Percentiles rank a stretch among this genome's conserved stretches.
Conservation (phyloP, 2,797 vertebrate species). For the Pithecia hirsuta region DNA sequence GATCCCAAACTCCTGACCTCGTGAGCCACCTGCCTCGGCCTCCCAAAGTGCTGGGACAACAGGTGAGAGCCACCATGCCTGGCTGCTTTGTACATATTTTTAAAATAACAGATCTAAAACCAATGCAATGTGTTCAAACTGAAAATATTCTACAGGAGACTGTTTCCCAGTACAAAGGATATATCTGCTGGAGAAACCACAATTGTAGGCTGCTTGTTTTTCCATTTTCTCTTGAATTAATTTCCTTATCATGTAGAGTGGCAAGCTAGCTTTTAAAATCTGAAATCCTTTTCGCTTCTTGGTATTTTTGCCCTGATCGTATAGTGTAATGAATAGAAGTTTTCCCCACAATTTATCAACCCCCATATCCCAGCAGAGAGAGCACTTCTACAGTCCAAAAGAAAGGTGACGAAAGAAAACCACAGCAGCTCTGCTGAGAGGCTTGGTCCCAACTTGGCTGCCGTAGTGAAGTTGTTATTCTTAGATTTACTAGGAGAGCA, state of each 20-base stretch:
- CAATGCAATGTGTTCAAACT: neutral
- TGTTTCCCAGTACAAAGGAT: neutral
- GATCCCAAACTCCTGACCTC: no score
- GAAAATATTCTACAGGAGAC: neutral
- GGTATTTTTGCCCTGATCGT: neutral
- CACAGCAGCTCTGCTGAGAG: neutral
- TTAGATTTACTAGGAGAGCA: neutral
- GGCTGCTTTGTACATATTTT: neutral
- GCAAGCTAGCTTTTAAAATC: conserved; percentile 16
- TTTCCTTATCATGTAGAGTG: neutral
- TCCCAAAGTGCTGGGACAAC: no score
- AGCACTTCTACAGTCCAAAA: neutral
- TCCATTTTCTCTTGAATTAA: conserved; percentile 35
- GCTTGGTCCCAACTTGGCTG: neutral
- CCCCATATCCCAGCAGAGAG: neutral
- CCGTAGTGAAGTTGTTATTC: neutral
- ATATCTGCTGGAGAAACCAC: neutral
- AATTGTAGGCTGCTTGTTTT: neutral
- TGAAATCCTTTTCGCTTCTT: neutral
- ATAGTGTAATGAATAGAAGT: neutral
- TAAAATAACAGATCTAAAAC: neutral
- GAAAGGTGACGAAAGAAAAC: neutral
- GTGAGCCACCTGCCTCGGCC: no score
- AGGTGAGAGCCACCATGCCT: no score
- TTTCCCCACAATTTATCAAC: neutral